Conservation (phyloP, 2,888 invertebrate genomes). For the Synanthedon myopaeformis region DNA sequence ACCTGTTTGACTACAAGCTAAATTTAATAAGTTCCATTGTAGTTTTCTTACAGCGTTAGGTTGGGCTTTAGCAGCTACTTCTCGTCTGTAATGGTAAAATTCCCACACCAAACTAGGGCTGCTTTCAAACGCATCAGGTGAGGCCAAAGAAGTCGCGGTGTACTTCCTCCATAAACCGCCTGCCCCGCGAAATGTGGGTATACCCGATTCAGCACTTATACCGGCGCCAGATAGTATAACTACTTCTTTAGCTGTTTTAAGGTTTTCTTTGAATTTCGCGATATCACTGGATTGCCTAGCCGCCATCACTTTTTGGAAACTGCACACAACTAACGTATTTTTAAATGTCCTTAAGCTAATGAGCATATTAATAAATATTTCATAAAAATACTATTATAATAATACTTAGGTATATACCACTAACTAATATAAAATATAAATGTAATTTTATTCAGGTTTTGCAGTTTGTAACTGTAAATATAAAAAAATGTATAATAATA, state of each 20-base stretch:
- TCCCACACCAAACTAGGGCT: conserved; percentile 90
- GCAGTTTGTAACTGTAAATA: too few species aligned
- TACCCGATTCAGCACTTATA: conserved; percentile 86
- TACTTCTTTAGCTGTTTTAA: conserved; percentile 73
- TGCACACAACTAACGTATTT: conserved; percentile 6
- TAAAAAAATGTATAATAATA: too few species aligned
- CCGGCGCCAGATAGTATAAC: conserved; percentile 83
- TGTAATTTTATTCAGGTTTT: too few species aligned
- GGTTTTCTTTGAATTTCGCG: conserved; percentile 65
- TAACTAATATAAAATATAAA: too few species aligned
- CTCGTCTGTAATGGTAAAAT: conserved; percentile 88
- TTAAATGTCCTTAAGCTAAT: conserved; percentile 19
- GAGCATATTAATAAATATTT: conserved; percentile 18
- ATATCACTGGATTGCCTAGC: conserved; percentile 46
- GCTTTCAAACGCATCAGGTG: conserved; percentile 76
- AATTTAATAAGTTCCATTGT: too few species aligned
- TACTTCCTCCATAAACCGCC: conserved; percentile 87
- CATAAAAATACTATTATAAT: background rate
- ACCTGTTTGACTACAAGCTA: too few species aligned
- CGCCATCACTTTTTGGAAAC: conserved; percentile 17
- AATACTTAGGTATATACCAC: too few species aligned
- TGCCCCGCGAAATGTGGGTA: conserved; percentile 87
- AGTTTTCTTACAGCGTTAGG: conserved; percentile 73
- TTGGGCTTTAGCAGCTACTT: conserved; percentile 77
- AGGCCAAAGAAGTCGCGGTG: conserved; percentile 74